Evolutionary conservation across 92 coral and sea anemone genomes (phyloP).

Genomic region (Actinostola sp.): DNA sequence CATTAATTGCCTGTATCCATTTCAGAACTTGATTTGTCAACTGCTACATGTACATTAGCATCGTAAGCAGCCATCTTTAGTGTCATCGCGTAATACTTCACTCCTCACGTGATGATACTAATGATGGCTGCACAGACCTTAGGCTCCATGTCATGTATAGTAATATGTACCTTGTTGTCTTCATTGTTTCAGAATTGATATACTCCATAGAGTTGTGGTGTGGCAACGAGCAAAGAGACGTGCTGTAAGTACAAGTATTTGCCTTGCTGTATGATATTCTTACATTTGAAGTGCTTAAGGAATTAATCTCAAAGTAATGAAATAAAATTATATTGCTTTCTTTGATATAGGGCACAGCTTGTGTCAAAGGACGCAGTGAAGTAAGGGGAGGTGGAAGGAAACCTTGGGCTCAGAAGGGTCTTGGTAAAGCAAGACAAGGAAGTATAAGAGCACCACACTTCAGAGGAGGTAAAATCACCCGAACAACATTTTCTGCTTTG

Average conservation of each 20-base stretch:
- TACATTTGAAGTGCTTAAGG: background rate
- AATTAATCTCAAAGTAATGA: too few relatives aligned
- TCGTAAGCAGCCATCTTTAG: too few relatives aligned
- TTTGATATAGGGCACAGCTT: constrained; percentile 85
- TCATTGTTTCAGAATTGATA: constrained; percentile 74
- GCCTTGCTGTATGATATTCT: background rate
- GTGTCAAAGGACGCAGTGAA: constrained; percentile 85
- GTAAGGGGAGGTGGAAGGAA: constrained; percentile 97
- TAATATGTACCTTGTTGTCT: background rate
- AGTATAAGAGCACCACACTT: constrained; percentile 98
- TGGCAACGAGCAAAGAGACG: constrained; percentile 98
- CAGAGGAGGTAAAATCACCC: constrained; percentile 85
- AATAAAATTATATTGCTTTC: too few relatives aligned
- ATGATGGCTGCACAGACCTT: too few relatives aligned
- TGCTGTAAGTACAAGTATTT: constrained; percentile 87
- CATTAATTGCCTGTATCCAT: too few relatives aligned
- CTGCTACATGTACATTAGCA: too few relatives aligned
- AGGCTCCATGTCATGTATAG: too few relatives aligned
- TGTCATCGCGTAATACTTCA: too few relatives aligned
- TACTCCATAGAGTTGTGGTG: constrained; percentile 95
- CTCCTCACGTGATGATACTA: too few relatives aligned
- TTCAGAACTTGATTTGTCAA: too few relatives aligned
- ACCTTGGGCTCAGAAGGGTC: constrained; percentile 95
- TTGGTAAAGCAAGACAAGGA: constrained; percentile 96
- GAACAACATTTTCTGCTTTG: too few relatives aligned